Base-by-base conservation (phyloP, 1,140 invertebrate species). In the Euwallacea fornicatus region DNA sequence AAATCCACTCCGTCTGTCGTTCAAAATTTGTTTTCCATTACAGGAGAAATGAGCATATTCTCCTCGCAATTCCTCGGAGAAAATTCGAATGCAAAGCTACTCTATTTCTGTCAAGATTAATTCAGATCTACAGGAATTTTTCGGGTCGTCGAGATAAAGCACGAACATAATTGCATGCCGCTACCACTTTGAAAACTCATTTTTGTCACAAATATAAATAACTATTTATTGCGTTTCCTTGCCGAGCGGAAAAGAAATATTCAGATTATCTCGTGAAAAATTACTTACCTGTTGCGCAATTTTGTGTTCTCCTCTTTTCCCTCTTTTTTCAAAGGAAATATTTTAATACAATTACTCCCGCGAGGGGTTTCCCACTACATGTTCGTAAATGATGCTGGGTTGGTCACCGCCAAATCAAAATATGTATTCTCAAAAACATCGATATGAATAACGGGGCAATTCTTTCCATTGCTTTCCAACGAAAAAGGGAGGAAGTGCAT, bases 81-180 rank as follows among this genome's bases (percentile, higher is more conserved):
- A 73, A 72, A 74, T 72, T 72, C 69, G 73, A 74, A 74, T 66
- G 66, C 73, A 63, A 64, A 66, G 71, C 66, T 73, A 68, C 67
- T 66, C 64, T 72, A 75, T 75, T 73, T 73, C 71, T 75, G 73
- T 73, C 73, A 72, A 69, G 62, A 66, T 70, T 75, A 75, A 75
- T 75, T 75, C 58, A 73, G 68, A 75, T 73, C 65, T 75, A 75
- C 61, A 62, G 55, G 55, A 69, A 67, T 75, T 69, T 58, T 73
- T 70, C 66, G 61, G 70, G 66, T 42, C 44, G 68, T 7, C 47
- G 63, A 72, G 69, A 74, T 72, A 68, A 64, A 64, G 55, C 70
- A 73, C 61, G 71, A 74, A 74, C 73, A 63, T 74, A 74, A 75
- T 73, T 75, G 66, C 71, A 73, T 67, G 63, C 67, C 54, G 62